Conservation (phyloP, 2,113 vertebrate genomes). For the Forbesichthys agassizii region DNA sequence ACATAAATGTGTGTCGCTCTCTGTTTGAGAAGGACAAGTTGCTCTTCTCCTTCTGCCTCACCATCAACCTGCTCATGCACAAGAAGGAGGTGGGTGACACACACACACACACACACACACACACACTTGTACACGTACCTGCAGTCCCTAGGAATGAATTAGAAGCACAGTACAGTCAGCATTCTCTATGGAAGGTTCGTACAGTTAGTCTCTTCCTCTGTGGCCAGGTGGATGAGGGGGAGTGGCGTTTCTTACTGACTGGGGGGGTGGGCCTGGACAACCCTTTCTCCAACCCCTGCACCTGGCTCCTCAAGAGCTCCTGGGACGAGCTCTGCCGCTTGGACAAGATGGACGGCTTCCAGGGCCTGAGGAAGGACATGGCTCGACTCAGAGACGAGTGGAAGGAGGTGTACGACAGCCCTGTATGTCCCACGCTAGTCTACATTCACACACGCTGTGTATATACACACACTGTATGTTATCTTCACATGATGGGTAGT, state of each 20-base stretch:
- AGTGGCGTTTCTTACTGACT: conserved; percentile 89
- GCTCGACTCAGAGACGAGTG: conserved; percentile 77
- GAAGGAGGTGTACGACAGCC: conserved; percentile 86
- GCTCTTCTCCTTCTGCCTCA: conserved; percentile 89
- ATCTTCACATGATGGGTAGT: no score
- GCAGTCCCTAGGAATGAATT: no score
- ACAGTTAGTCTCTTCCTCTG: neutral
- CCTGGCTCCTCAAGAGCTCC: conserved; percentile 85
- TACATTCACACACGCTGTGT: no score
- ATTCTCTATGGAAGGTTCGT: no score
- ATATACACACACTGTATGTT: no score
- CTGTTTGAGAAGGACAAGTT: conserved; percentile 94
- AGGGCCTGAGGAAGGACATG: conserved; percentile 76
- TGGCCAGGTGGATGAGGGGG: conserved; percentile 78
- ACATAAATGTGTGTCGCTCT: conserved; percentile 87
- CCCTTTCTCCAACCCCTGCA: conserved; percentile 81
- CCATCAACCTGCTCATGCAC: conserved; percentile 82
- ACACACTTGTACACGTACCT: neutral
- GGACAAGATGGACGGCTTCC: conserved; percentile 77
- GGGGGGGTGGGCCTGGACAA: conserved; percentile 88
- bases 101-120: neutral
- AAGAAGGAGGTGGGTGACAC: conserved; percentile 71
- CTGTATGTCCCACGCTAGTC: conserved; percentile 67
- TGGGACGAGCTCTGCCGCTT: conserved; percentile 89
- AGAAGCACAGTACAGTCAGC: no score